These are phyloP conservation scores for Brachymystax lenok DNA, from an alignment of 2,797 vertebrate genomes.

Conservation along the genomic window DNA sequence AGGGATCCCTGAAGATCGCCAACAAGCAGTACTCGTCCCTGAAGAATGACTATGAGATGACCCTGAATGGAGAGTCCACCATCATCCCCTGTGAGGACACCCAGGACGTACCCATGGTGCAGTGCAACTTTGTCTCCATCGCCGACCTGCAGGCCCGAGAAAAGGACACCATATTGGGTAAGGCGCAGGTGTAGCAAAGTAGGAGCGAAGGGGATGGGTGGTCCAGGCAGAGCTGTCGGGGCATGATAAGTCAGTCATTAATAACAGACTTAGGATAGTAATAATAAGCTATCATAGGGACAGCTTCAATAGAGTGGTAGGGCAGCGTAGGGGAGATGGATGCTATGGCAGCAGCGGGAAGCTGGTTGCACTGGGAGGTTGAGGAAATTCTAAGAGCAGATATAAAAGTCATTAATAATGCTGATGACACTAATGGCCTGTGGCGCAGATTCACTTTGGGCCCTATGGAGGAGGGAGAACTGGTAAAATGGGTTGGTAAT, in stretches of 20 bases:
- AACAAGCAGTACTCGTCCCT: conserved; percentile 97
- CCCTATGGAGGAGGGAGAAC: conserved; percentile 33
- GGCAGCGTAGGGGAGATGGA: conserved; percentile 29
- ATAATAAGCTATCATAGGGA: conserved; percentile 20
- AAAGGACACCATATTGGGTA: conserved; percentile 91
- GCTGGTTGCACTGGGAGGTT: conserved; percentile 42
- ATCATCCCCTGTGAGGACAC: conserved; percentile 91
- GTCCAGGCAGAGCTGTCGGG: not conserved
- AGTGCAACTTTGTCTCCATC: conserved; percentile 90
- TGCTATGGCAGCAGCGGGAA: conserved; percentile 6
- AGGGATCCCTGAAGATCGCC: conserved; percentile 92
- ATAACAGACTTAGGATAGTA: conserved; percentile 31
- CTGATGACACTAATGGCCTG: conserved; percentile 60
- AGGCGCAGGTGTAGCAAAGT: conserved; percentile 46
- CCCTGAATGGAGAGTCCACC: conserved; percentile 81
- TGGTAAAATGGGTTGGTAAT: conserved; percentile 53
- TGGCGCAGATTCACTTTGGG: conserved; percentile 58
- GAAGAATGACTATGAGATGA: conserved; percentile 87
- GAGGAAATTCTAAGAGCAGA: conserved; percentile 57
- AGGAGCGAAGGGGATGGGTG: not conserved
- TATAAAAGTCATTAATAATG: conserved; percentile 62
- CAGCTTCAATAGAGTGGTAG: conserved; percentile 13
- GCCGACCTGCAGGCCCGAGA: conserved; percentile 83
- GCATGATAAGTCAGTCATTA: conserved; percentile 20
- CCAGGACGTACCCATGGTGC: conserved; percentile 87